Evolutionary conservation across 2,113 vertebrate genomes (phyloP), one percentile per base, ranked within the genome.

Genomic region (Lipophrys pholis): DNA sequence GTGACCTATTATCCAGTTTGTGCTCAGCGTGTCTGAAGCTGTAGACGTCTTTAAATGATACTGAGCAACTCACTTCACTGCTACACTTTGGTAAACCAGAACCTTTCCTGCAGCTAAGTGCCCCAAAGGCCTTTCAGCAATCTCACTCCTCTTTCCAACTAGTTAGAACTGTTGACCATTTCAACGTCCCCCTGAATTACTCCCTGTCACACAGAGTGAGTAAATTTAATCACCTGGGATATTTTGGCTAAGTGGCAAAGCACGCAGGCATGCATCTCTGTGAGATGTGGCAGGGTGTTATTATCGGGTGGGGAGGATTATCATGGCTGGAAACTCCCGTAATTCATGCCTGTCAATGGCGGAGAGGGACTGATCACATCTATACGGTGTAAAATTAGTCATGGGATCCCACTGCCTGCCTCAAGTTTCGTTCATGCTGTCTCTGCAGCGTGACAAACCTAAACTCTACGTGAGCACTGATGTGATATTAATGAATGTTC

Each of bases 231-330:
- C 76, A 85, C 76, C 61, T 70, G 70, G 50, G 76, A 69, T 74
- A 87, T 80, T 87, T 70, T 69, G 67, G 72, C 70, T 35, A 39
- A 59, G 70, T 38, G 53, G 61, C 39, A 40, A 59, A 69, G 78
- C 73, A 61, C 10, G 14, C 16, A 39, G 16, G 61, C 39, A 51
- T 58, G 42, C 63, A 39, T 85, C 59, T 80, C 46, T 58, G 58
- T 39, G 43, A 66, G 62, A 73, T 45, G 74, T 82, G 78, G 73
- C 84, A 84, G 78, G 84, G 57, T 87, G 71, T 90, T 85, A 83
- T 91, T 81, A 82, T 76, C 57, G 64, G 62, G 35, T 80, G 63
- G 66, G 75, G 46, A 55, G 71, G 70, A 63, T 70, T 64, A 81
- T 80, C 48, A 14, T 62, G 69, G 40, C 54, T 82, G 57, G 82